phyloP scores from a whole-genome alignment of 2,797 vertebrate genomes.

The Hipposideros larvatus region DNA sequence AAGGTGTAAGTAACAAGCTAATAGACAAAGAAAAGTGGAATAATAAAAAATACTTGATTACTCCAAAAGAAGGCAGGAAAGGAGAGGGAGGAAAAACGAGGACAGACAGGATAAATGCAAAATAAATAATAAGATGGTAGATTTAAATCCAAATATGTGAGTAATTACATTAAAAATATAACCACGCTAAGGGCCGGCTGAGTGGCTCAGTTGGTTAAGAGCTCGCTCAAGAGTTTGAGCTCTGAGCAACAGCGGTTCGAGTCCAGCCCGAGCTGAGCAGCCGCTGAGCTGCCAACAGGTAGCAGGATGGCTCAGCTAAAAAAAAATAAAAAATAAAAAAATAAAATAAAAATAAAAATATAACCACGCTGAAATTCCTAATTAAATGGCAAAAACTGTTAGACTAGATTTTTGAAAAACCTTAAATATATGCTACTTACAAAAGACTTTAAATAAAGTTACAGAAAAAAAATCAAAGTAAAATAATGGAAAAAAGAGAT shows the following conservation, averaged over 20 bases:
- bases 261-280: too few species aligned
- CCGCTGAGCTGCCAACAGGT: too few species aligned
- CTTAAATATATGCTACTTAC: background rate
- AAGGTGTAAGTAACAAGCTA: background rate
- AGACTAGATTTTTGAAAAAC: background rate
- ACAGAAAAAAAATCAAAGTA: background rate
- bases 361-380: constrained; percentile 20
- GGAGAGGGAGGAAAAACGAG: background rate
- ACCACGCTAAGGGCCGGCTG: background rate
- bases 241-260: too few species aligned
- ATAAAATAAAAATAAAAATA: too few species aligned
- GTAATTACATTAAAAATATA: constrained; percentile 3
- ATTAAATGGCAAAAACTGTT: background rate
- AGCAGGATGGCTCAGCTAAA: too few species aligned
- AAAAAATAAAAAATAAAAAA: too few species aligned
- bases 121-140: background rate
- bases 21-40: background rate
- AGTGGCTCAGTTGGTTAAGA: too few species aligned
- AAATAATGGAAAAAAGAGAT: constrained; percentile 6
- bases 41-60: constrained; percentile 24
- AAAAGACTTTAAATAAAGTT: constrained; percentile 39
- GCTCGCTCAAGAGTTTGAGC: too few species aligned
- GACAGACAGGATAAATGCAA: background rate
- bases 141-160: constrained; percentile 8
- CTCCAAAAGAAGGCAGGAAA: background rate